Conservation (phyloP, 1,140 invertebrate genomes). For the Trichonephila clavata region DNA sequence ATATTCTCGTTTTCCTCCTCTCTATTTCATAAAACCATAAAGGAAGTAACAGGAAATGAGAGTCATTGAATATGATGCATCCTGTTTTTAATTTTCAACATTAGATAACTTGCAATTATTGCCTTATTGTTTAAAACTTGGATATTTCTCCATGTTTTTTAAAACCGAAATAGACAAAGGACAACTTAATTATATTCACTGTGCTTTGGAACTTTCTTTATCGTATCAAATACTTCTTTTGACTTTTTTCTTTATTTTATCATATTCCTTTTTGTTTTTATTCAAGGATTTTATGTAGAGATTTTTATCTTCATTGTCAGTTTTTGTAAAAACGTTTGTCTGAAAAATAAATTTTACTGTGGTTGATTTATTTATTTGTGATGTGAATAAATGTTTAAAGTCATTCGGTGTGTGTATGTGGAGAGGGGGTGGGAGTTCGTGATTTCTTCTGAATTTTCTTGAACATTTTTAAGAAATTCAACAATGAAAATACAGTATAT, state of each 20-base stretch:
- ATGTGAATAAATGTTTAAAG: too few species aligned
- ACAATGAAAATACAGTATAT: too few species aligned
- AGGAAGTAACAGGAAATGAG: neutral
- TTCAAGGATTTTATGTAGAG: too few species aligned
- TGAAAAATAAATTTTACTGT: too few species aligned
- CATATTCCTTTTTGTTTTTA: too few species aligned
- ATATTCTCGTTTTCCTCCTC: neutral
- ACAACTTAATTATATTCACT: neutral
- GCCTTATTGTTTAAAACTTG: neutral
- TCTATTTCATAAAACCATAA: neutral
- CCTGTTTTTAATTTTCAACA: neutral
- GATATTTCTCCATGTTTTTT: neutral
- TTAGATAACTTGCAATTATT: neutral
- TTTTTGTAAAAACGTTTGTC: too few species aligned
- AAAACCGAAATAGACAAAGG: neutral
- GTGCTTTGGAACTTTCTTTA: neutral
- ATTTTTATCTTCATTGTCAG: too few species aligned
- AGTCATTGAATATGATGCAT: neutral
- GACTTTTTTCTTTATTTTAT: neutral
- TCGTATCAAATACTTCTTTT: neutral
- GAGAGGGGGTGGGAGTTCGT: too few species aligned
- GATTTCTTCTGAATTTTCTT: too few species aligned
- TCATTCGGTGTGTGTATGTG: too few species aligned
- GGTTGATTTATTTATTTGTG: too few species aligned
- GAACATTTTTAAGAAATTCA: too few species aligned